Evolutionary conservation across 2,888 invertebrate genomes (phyloP), one percentile per base, ranked within the genome.

Genomic region (Busseola fusca): DNA sequence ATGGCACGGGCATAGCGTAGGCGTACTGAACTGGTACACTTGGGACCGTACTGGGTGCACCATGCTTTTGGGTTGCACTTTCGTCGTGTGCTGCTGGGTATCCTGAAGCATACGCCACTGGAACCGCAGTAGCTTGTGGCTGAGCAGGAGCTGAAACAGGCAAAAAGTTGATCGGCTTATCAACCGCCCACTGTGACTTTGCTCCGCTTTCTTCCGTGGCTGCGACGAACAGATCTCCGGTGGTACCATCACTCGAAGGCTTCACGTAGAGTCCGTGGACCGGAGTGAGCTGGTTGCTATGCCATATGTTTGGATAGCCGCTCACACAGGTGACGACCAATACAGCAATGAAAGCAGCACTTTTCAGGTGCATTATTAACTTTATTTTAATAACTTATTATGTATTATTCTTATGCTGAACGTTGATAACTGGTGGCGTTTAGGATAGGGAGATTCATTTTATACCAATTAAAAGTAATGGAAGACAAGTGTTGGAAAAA

Each of bases 201-300:
- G 90, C 87, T 30, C 94, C 95, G 57, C 82, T 92, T 57, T 95
- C 94, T 86, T 95, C 95, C 12, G 95, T 88, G 1, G 95, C 95
- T 10, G 95, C 95, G 1, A 95, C 95, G 86, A 93, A 95, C 16
- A 95, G 87, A 78, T 95, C 95, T 37, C 95, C 95, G 0, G 94
- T 94, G 10, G 90, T 90, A 0, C 95, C 95, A 73, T 95, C 95
- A 7, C 80, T 80, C 3, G 95, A 95, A 1, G 95, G 95, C 72
- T 94, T 93, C 18, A 95, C 92, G 81, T 90, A 95, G 1, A 95
- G 85, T 3, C 94, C 92, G 52, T 94, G 94, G 9, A 95, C 95
- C n/a, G 94, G 94, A 37, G 93, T 93, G 10, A 94, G 87, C 52
- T 88, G 83, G 30, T 87, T 85, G 52, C 86, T 66, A 27, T 76